Evolutionary conservation across 37 sponge, comb jelly and placozoan species (phyloP).

Genomic region (Axinella damicornis): DNA sequence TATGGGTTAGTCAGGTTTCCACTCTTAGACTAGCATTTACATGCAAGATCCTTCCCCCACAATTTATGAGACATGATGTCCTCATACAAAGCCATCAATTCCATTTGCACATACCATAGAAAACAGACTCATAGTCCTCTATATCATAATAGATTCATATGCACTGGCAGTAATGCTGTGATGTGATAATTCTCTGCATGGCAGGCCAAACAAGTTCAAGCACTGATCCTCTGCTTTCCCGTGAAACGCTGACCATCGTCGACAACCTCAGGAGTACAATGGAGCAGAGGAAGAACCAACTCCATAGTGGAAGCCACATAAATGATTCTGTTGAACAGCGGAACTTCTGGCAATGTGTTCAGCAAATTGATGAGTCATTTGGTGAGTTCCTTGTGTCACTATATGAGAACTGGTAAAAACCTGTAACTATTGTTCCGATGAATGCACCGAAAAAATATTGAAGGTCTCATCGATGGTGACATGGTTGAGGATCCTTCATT

Average conservation of each 20-base stretch:
- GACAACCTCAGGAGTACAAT: conserved; percentile 35
- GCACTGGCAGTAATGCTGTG: too few relatives aligned
- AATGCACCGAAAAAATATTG: conserved; percentile 43
- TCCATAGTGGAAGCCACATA: conserved; percentile 1
- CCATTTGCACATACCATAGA: too few relatives aligned
- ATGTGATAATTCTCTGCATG: too few relatives aligned
- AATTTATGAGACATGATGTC: too few relatives aligned
- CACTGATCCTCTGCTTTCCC: conserved; percentile 48
- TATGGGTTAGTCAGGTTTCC: too few relatives aligned
- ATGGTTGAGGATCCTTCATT: conserved; percentile 20
- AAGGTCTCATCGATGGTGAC: conserved; percentile 25
- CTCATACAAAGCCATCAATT: too few relatives aligned
- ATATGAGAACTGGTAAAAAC: conserved; percentile 40
- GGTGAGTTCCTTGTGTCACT: conserved; percentile 38
- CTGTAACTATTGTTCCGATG: conserved; percentile 44
- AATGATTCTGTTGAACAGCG: conserved; percentile 25
- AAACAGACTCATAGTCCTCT: too few relatives aligned
- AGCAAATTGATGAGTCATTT: conserved; percentile 35
- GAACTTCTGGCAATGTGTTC: conserved; percentile 17
- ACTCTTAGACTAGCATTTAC: too few relatives aligned
- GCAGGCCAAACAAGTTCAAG: conserved; percentile 27
- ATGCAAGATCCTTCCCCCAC: too few relatives aligned
- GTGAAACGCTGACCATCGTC: conserved; percentile 34
- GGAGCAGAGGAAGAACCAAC: conserved; percentile 4
- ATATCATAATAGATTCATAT: too few relatives aligned